phyloP scores from a whole-genome alignment of 2,113 vertebrate species.

The Lampris megalopsis region DNA sequence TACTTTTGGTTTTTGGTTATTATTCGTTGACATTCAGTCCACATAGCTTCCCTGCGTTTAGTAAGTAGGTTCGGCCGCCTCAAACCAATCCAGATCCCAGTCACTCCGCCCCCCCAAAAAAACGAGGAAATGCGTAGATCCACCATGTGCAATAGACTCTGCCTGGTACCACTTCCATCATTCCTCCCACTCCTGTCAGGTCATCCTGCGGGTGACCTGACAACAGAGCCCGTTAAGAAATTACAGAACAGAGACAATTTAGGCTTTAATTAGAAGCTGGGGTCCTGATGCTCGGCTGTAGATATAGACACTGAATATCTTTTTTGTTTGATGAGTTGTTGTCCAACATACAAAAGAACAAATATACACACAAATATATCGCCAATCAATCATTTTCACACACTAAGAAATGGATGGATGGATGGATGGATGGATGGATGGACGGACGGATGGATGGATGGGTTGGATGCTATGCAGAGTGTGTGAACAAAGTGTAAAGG shows the following conservation, averaged over 20 bases:
- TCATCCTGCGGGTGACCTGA: not conserved
- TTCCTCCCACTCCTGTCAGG: slow-evolving; percentile 22
- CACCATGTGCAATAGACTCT: slow-evolving; percentile 29
- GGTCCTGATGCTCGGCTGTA: slow-evolving; percentile 11
- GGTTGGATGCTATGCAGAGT: slow-evolving; percentile 60
- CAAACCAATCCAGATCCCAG: slow-evolving; percentile 14
- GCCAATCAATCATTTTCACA: not conserved
- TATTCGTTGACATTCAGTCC: not conserved
- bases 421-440: not conserved
- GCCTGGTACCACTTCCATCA: slow-evolving; percentile 9
- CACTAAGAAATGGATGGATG: slow-evolving; percentile 25
- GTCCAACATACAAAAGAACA: not conserved
- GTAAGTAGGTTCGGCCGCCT: not conserved
- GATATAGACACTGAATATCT: not conserved
- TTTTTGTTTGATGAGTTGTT: not conserved
- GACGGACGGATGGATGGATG: slow-evolving; percentile 13
- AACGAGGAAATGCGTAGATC: not conserved
- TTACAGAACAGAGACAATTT: slow-evolving; percentile 6
- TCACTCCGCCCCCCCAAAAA: slow-evolving; percentile 3
- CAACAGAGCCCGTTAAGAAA: slow-evolving; percentile 25
- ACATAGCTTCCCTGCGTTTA: slow-evolving; percentile 9
- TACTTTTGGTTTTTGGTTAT: not conserved
- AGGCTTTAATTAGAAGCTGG: not conserved
- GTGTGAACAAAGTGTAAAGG: slow-evolving; percentile 17
- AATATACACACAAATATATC: not conserved